Base-by-base conservation (phyloP, 2,888 invertebrate species). In the Leucophenga maculata region DNA sequence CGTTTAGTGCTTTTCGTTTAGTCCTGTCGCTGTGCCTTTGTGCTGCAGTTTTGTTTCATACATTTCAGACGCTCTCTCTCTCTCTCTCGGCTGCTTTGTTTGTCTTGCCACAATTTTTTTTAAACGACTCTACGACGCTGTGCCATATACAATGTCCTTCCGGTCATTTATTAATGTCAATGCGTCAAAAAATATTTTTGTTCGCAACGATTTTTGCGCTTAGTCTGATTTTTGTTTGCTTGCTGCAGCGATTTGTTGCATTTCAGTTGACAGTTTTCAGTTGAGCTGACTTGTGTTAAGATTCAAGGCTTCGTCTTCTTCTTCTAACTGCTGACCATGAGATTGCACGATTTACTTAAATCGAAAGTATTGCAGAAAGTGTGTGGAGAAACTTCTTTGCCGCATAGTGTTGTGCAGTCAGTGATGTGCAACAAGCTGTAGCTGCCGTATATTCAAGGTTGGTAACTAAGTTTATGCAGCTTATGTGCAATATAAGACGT, bases 81-180 rank as follows among this genome's bases (percentile, higher is more conserved):
- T n/a, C n/a, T n/a, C n/a, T 16, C 59, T 31, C 14, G 3, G 69
- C 50, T 66, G 65, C 69, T 69, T 77, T 65, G 60, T 65, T 44
- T 69, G n/a, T 26, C 67, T 39, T 72, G 64, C 66, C 2, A 69
- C 69, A 66, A 73, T 75, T 73, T 78, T 81, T 80, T 79, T 78
- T 83, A 83, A 81, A 83, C 78, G 78, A 78, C 79, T 77, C 75
- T 74, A n/a, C n/a, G n/a, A n/a, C n/a, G n/a, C n/a, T n/a, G n/a
- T n/a, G 76, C 82, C 77, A 68, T 78, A 78, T 82, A 80, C 83
- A 81, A 81, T 83, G 81, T 83, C 76, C 84, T 82, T 81, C 82
- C 84, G 81, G 81, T 80, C 81, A 78, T 81, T 81, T 82, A 81
- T 81, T 82, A 82, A 82, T 80, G 80, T 81, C 82, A 83, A 77